These are phyloP conservation scores for Dryobota labecula DNA, from an alignment of 2,888 invertebrate species.

Conservation along the genomic window DNA sequence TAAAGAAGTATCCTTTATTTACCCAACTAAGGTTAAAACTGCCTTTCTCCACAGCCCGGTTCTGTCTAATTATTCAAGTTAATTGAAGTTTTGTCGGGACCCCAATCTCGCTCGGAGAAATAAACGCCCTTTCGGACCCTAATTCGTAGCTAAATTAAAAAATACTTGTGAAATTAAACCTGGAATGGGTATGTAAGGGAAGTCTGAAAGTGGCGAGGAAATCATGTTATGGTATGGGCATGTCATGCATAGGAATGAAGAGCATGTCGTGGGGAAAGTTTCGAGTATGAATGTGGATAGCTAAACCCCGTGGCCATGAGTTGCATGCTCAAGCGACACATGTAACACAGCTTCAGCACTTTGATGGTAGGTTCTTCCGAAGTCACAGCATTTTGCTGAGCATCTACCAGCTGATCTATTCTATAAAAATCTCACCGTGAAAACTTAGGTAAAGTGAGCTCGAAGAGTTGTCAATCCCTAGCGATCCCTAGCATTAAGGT, in stretches of 20 bases:
- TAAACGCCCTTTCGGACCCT: slow-evolving; percentile 51
- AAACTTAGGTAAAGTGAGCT: too few species aligned
- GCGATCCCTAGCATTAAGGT: too few species aligned
- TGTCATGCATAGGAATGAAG: neutral
- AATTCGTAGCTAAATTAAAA: slow-evolving; percentile 56
- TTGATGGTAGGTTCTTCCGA: too few species aligned
- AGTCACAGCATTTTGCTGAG: too few species aligned
- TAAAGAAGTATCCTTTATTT: slow-evolving; percentile 61
- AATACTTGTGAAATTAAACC: slow-evolving; percentile 53
- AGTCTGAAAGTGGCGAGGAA: neutral
- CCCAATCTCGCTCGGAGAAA: slow-evolving; percentile 54
- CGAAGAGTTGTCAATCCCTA: too few species aligned
- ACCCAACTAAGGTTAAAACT: slow-evolving; percentile 64
- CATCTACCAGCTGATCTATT: too few species aligned
- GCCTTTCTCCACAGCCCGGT: slow-evolving; percentile 49
- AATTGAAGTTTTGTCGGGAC: slow-evolving; percentile 74
- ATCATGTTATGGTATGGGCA: neutral
- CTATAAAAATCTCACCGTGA: too few species aligned
- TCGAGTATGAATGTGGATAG: neutral
- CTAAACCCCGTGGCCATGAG: neutral
- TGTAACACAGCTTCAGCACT: too few species aligned
- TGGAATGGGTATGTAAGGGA: slow-evolving; percentile 11
- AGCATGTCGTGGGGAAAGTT: neutral
- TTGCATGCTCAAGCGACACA: neutral
- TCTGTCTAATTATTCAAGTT: slow-evolving; percentile 76